Base-by-base conservation (phyloP, 2,113 vertebrate species). In the Empidonax traillii region DNA sequence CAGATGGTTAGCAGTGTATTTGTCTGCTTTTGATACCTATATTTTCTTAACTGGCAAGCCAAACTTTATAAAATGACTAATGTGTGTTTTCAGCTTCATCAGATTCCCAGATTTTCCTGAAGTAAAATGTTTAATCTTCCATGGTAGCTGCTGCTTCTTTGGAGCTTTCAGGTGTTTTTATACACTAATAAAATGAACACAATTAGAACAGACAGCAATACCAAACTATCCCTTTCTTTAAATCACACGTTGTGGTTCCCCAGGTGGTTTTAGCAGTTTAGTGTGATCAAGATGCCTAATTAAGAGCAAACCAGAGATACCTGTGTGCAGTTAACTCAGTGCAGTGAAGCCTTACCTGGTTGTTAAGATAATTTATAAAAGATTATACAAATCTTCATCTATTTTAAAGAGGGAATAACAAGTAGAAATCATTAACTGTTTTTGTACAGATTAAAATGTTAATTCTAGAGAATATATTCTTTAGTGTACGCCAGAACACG, bases 21-120 rank as follows among this genome's bases (percentile, higher is more conserved):
- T 95, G 80, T 90, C 95, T 85, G 53, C 3, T 97, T 97, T 97
- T 96, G 92, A 96, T 96, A 96, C 68, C 81, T 97, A 41, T 96
- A 89, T 96, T 94, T 97, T 97, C 96, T 95, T 96, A 94, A 90
- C 75, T 68, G 77, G 77, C 94, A 89, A 90, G 78, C 85, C 90
- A 90, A 87, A 85, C 90, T 96, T 95, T 96, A 77, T 95, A 94
- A 96, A 87, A 53, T 35, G 0, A 83, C 75, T 91, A 62, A 94
- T 62, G 71, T 90, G 62, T 65, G 52, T 96, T 96, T 97, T 84
- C 91, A 93, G 55, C 73, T 78, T 92, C 91, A 43, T 89, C 56
- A 43, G 56, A 30, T 85, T 86, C 87, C 92, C 92, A 55, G 61
- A 25, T 82, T 95, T 86, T 91, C 79, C 75, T 94, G 0, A 67